Evolutionary conservation across 2,797 vertebrate genomes (phyloP), one percentile per base, ranked within the genome.

Genomic region (Chelon auratus): DNA sequence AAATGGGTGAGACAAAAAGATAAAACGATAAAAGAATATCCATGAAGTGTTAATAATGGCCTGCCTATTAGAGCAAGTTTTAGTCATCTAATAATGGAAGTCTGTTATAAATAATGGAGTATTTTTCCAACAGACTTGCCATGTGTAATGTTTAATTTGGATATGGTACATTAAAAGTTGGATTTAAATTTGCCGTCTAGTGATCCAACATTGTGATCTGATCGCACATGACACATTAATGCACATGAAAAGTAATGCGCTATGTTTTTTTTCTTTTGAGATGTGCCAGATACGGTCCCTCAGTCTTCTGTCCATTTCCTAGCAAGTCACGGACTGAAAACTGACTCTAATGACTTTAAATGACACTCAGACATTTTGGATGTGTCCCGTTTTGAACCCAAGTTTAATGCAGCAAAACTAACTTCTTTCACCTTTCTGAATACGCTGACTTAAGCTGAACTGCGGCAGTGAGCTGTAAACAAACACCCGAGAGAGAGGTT

Each of bases 401-500:
- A 0, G 24, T 48, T 55, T 56, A 75, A 74, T 18, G 43, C 67
- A 18, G 60, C 61, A 54, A 52, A 65, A 69, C 20, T 3, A 26
- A n/a, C 33, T 69, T 73, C 8, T 51, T 56, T 68, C 63, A 45
- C 20, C 54, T 70, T 62, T 65, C 45, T 79, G 52, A 69, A 77
- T 72, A 59, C 45, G n/a, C 7, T 55, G 74, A 59, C 50, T 69
- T 47, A 36, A 65, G 62, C 33, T 67, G 77, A 85, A 73, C 59
- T 51, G 62, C 20, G 15, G 69, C 73, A 52, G 45, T 1, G 69
- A 66, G 71, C 62, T 51, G 63, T 61, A 85, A 88, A 87, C 77
- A 85, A 79, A 91, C 57, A 60, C 62, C 50, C 40, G 1, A 42
- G 72, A 72, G 75, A 60, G 42, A 67, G 60, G 42, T 66, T 45